A percentile compares a stretch with the other conserved stretches of the same genome.
Conservation (phyloP, 2,888 invertebrate species). For the Melinaea menophilus region DNA sequence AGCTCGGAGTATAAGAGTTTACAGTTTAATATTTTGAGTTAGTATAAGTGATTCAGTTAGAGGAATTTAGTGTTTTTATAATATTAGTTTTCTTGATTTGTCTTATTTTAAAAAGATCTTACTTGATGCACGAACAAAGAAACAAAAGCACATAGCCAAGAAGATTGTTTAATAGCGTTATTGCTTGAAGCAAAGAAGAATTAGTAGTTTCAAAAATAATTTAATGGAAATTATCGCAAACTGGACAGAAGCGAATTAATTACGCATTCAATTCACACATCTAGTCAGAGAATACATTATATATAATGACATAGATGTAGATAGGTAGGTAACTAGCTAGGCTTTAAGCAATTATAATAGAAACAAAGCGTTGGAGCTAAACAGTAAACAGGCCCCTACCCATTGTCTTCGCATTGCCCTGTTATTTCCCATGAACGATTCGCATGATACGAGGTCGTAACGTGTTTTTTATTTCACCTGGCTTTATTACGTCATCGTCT, state of each 20-base stretch:
- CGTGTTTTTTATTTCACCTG: constrained; percentile 64
- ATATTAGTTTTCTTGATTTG: no score
- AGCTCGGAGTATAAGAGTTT: no score
- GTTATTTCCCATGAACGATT: constrained; percentile 69
- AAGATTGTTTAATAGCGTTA: no score
- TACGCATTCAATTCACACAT: constrained; percentile 20
- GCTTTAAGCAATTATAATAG: constrained; percentile 9
- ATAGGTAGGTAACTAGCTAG: not conserved
- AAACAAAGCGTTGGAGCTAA: constrained; percentile 29
- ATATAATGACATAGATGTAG: not conserved
- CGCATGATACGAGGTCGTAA: constrained; percentile 61
- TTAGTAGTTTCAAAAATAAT: no score
- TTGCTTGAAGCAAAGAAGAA: no score
- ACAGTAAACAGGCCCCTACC: constrained; percentile 26
- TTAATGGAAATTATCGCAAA: no score
- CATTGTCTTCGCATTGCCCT: constrained; percentile 59
- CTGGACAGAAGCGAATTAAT: not conserved
- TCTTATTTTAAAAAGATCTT: no score
- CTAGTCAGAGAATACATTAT: constrained; percentile 5
- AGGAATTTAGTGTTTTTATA: no score
- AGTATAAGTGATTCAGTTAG: no score
- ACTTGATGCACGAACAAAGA: no score
- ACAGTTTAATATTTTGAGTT: no score
- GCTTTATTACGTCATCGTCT: constrained; percentile 52
- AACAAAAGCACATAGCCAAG: no score